Conservation (phyloP, 2,888 invertebrate species). For the Sesia bembeciformis region DNA sequence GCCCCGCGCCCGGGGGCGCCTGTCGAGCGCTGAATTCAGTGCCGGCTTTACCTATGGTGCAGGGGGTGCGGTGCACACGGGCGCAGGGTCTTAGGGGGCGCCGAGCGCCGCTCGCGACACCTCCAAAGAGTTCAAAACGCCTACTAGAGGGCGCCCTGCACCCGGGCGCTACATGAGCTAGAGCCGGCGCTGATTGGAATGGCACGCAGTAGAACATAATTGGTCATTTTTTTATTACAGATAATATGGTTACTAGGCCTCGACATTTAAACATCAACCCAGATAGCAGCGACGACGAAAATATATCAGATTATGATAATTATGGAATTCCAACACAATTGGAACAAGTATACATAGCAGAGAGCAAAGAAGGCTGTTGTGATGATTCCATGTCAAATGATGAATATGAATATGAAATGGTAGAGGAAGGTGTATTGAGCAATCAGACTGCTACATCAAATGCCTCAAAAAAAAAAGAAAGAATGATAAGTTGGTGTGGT, state of each 20-base stretch:
- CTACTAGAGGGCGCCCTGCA: no score
- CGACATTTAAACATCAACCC: neutral
- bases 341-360: neutral
- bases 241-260: neutral
- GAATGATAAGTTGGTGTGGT: neutral
- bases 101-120: no score
- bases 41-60: no score
- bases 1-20: no score
- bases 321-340: neutral
- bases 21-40: no score
- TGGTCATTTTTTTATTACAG: neutral
- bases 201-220: neutral
- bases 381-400: neutral
- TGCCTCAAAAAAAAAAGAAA: no score
- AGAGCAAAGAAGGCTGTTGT: neutral
- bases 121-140: no score
- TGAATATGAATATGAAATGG: neutral
- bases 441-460: no score
- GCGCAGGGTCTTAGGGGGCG: no score
- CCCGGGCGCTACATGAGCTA: no score
- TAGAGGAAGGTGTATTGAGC: neutral
- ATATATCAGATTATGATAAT: conserved; percentile 6
- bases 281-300: conserved; percentile 4
- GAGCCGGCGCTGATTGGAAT: neutral
- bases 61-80: no score